A percentile compares a stretch with the other conserved stretches of the same genome.
These are phyloP conservation scores for Aptenodytes forsteri DNA, from an alignment of 2,113 vertebrate genomes.

Conservation along the genomic window DNA sequence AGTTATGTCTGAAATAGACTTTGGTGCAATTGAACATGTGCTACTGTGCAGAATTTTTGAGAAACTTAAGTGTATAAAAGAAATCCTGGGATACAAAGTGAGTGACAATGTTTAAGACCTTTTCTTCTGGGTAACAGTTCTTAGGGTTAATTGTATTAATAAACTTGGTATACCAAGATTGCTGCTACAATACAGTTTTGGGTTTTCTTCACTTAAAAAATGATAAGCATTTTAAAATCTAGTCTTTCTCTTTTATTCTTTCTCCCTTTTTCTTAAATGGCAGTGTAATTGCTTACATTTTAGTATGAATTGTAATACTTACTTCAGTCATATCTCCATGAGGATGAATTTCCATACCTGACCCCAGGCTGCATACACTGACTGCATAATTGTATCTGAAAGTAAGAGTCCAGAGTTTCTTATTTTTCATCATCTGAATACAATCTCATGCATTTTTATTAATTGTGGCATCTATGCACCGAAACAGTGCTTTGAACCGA, in stretches of 20 bases:
- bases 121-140: not conserved
- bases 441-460: not conserved
- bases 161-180: not conserved
- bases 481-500: not conserved
- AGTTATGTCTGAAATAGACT: not conserved
- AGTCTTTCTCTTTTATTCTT: not conserved
- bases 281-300: not conserved
- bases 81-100: not conserved
- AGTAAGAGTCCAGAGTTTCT: not conserved
- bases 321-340: slow-evolving; percentile 72
- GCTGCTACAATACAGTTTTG: not conserved
- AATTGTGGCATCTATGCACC: not conserved
- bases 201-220: not conserved
- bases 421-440: not conserved
- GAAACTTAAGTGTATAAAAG: not conserved
- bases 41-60: not conserved
- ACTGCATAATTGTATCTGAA: slow-evolving; percentile 75
- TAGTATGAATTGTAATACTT: not conserved
- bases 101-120: not conserved
- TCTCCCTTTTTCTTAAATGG: not conserved
- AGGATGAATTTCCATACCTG: slow-evolving; percentile 75
- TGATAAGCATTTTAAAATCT: not conserved
- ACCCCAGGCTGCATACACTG: slow-evolving; percentile 70
- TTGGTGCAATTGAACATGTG: not conserved
- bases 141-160: not conserved